Base-by-base conservation (phyloP, 2,113 vertebrate genomes). In the Petrocephalus zakoni region DNA sequence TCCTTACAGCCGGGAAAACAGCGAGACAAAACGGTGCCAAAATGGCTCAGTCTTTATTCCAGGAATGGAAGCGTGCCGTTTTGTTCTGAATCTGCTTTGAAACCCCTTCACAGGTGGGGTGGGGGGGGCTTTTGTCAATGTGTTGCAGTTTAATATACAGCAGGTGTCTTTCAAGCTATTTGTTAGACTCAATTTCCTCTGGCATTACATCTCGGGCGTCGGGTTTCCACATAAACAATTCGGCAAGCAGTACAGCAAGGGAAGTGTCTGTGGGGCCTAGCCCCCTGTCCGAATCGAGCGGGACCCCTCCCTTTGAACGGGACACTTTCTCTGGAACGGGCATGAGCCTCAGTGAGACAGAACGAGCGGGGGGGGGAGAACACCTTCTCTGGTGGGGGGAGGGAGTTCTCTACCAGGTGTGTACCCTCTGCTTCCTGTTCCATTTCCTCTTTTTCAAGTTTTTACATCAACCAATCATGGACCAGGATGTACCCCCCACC, bases 1-100 rank as follows among this genome's bases (percentile, higher is more conserved):
- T 72, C 47, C 15, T 22, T 75, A 49, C 25, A 29, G 68, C 22
- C 17, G 55, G 34, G 75, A 55, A 78, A 49, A 75, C 61, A 5
- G 46, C 47, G 17, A 46, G 8, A 81, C 68, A 55, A 88, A 81
- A 46, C 64, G 51, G 19, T 49, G 25, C n/a, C 87, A 81, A 78
- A 88, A 55, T 22, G 47, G 34, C 78, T 25, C 4, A 19, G 29
- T 82, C 87, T 83, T 55, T 82, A 82, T 88, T 88, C 72, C 52
- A 19, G 87, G 34, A 58, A 55, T 5, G 75, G 52, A 53, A 53
- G 53, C 52, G 21, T 37, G 21, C 37, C 37, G 34, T 83, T 82
- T 82, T 83, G 75, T 82, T 83, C 87, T n/a, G 37, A 58, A 88
- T 82, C 78, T 58, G 52, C 52, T 88, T 88, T 82, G 87, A 83